phyloP scores from a whole-genome alignment of 2,797 vertebrate genomes.

The Rallus crepitans region DNA sequence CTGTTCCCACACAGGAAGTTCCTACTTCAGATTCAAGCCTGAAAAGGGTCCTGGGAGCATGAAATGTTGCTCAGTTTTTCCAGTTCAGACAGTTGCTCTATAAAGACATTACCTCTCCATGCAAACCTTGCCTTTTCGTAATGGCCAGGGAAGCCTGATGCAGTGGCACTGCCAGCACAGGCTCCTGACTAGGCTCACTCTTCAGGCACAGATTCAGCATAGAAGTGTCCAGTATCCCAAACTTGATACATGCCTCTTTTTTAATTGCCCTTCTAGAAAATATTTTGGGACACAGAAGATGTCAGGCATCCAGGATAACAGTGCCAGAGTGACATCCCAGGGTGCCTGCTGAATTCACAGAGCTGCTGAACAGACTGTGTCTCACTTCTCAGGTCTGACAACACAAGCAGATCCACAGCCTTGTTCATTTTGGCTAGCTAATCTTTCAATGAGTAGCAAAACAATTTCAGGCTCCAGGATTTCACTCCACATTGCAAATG shows the following conservation, averaged over 20 bases:
- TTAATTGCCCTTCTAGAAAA: neutral
- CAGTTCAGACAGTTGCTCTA: neutral
- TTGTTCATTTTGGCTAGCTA: neutral
- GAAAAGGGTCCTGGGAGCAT: neutral
- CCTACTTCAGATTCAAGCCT: neutral
- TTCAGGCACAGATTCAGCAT: neutral
- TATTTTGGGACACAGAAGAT: neutral
- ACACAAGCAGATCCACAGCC: neutral
- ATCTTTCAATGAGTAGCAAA: neutral
- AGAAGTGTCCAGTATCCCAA: neutral
- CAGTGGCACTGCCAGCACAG: neutral
- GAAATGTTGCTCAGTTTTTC: neutral
- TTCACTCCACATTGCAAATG: neutral
- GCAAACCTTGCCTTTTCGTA: neutral
- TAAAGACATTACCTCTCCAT: neutral
- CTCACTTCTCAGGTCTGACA: neutral
- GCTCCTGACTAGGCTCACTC: neutral
- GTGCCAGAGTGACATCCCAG: fast-evolving
- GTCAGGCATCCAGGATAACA: neutral
- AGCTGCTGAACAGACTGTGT: no score
- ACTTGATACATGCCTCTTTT: neutral
- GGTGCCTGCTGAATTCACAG: neutral
- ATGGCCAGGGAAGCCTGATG: neutral
- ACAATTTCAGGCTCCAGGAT: neutral
- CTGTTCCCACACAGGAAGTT: neutral